phyloP scores from a whole-genome alignment of 2,888 invertebrate species.

The Trichacis sp. region DNA sequence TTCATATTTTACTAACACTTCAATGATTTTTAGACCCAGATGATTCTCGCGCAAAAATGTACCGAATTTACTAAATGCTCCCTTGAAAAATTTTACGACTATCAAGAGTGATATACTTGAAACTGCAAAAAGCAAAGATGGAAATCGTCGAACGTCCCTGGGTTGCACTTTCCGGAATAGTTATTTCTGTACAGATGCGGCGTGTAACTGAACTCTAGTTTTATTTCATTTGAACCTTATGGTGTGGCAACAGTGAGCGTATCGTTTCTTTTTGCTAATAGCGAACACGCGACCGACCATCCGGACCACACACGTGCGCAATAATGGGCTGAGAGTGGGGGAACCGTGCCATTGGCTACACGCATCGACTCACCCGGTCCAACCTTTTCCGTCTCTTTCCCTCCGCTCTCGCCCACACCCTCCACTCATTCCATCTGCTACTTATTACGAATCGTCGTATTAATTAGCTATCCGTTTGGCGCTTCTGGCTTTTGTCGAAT shows the following conservation, averaged over 20 bases:
- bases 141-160: background rate
- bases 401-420: slow-evolving; percentile 33
- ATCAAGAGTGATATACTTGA: too few species aligned
- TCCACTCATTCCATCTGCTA: slow-evolving; percentile 60
- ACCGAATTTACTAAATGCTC: too few species aligned
- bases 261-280: slow-evolving; percentile 61
- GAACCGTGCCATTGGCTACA: slow-evolving; percentile 45
- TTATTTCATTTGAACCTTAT: slow-evolving; percentile 28
- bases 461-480: slow-evolving; percentile 59
- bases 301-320: slow-evolving; percentile 65
- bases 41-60: too few species aligned
- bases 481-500: slow-evolving; percentile 41
- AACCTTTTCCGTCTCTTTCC: slow-evolving; percentile 41
- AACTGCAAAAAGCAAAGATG: background rate
- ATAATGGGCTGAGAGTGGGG: slow-evolving; percentile 59
- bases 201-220: slow-evolving; percentile 12
- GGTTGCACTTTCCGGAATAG: slow-evolving; percentile 13
- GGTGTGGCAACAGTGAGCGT: slow-evolving; percentile 36
- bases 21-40: too few species aligned
- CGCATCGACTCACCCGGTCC: slow-evolving; percentile 37
- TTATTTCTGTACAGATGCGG: background rate
- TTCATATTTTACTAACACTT: too few species aligned
- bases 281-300: slow-evolving; percentile 66
- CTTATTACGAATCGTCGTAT: slow-evolving; percentile 62
- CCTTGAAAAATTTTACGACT: too few species aligned